Conservation (phyloP, 2,888 invertebrate genomes). For the Chalcosyrphus nemorum region DNA sequence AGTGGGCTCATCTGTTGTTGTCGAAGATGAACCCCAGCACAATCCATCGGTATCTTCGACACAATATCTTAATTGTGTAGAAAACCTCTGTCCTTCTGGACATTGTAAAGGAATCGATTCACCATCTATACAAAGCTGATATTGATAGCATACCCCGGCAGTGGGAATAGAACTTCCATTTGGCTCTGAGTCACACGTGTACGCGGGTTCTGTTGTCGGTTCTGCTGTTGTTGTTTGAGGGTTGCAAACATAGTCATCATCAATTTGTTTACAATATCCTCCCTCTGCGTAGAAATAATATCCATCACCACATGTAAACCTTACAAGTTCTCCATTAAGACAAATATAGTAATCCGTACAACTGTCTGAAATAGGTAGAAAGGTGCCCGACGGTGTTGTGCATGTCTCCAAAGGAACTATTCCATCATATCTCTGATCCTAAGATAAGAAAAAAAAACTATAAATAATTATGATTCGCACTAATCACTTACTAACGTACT, state of each 20-base stretch:
- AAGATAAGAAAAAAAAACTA: neutral
- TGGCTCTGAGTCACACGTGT: conserved; percentile 9
- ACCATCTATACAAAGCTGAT: conserved; percentile 74
- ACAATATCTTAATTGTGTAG: conserved; percentile 70
- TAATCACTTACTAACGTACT: neutral
- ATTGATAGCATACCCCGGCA: conserved; percentile 74
- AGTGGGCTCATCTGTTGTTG: conserved; percentile 33
- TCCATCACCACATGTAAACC: conserved; percentile 69
- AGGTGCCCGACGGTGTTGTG: conserved; percentile 7
- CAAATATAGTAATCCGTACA: conserved; percentile 73
- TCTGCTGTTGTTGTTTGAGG: neutral
- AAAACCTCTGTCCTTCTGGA: conserved; percentile 74
- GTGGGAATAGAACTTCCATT: conserved; percentile 64
- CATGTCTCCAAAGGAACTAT: neutral
- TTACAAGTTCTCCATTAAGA: conserved; percentile 56
- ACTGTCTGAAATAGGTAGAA: conserved; percentile 28
- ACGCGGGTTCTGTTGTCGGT: neutral
- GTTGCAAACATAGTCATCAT: conserved; percentile 17
- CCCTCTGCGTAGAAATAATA: conserved; percentile 72
- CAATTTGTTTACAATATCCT: conserved; percentile 18
- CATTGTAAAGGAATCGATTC: conserved; percentile 74
- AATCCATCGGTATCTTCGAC: conserved; percentile 73
- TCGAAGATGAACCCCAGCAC: conserved; percentile 53
- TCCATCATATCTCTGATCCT: neutral
- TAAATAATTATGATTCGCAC: neutral